phyloP scores from a whole-genome alignment of 1,140 invertebrate genomes.

The Chymomyza costata region DNA sequence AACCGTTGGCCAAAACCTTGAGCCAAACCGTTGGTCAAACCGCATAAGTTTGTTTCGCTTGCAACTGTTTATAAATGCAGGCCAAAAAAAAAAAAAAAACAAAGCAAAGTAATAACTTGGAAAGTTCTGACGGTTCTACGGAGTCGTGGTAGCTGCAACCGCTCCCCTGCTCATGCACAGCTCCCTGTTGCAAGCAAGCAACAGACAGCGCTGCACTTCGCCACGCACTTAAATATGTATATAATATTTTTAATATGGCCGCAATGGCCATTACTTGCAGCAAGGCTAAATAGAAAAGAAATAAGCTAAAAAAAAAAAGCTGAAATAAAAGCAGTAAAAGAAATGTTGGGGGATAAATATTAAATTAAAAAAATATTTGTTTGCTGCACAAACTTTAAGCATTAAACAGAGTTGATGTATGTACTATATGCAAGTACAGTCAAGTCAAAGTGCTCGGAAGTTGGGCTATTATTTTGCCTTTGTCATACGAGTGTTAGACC shows the following conservation, averaged over 20 bases:
- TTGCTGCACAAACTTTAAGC: conserved; percentile 15
- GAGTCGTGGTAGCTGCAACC: too few relatives aligned
- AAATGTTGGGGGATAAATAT: conserved; percentile 35
- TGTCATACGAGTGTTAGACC: too few relatives aligned
- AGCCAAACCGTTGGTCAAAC: too few relatives aligned
- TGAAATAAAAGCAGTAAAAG: conserved; percentile 25
- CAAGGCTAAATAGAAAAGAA: conserved; percentile 17
- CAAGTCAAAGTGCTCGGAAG: too few relatives aligned
- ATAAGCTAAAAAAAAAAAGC: conserved; percentile 25
- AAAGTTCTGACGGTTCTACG: conserved; percentile 58
- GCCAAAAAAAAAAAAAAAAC: conserved; percentile 53
- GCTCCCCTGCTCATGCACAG: not conserved
- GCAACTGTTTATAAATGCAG: conserved; percentile 30
- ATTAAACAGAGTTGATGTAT: conserved; percentile 17
- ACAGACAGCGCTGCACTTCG: conserved; percentile 6
- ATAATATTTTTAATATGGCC: conserved; percentile 57
- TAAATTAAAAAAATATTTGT: conserved; percentile 61
- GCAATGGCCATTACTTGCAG: conserved; percentile 52
- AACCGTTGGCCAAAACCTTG: too few relatives aligned
- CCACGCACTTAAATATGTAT: conserved; percentile 66
- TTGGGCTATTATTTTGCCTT: too few relatives aligned
- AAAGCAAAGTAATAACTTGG: conserved; percentile 64
- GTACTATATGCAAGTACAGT: too few relatives aligned
- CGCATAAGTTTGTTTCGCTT: conserved; percentile 3
- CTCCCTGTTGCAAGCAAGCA: conserved; percentile 10